Base-by-base conservation (phyloP, 2,888 invertebrate species). In the Lydus trimaculatus region DNA sequence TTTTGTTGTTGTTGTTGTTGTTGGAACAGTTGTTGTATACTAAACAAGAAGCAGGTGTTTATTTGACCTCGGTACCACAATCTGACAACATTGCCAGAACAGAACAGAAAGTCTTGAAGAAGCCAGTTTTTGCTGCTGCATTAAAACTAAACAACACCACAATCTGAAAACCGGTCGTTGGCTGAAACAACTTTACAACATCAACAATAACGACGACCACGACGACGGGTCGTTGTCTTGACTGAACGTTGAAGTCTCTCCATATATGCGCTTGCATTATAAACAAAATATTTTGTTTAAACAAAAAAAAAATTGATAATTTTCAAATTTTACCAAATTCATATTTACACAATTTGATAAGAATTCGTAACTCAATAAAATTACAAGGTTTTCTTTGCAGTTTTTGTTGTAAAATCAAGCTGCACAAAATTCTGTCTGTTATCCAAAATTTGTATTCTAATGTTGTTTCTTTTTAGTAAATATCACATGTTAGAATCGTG, bases 121-220 rank as follows among this genome's bases (percentile, higher is more conserved):
- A 71, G 75, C 73, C 70, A 73, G 74, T 76, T 76, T 76, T 73
- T 75, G 68, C 72, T 75, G 68, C 72, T 69, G 72, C 70, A 66
- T 61, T 71, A 36, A 67, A 76, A 76, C 76, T 73, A 48, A 48
- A 48, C 48, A 20, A 48, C 48, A 43, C 43, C 48, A 43, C 43
- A 20, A 20, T 20, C 48, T 48, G 48, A 48, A 48, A 48, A 48
- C 48, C 48, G 48, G 48, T 48, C 48, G 48, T 48, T 48, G 48
- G 48, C 20, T 48, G 48, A 48, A 48, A 48, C 48, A 48, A 48
- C 48, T 48, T 20, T 48, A 48, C 43, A 17, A 6, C 39, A 43
- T 8, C 20, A 48, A 48, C 48, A 48, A 48, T 15, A 36, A 36
- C 36, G 15, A 36, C 17, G 48, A 48, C 48, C 9, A 48, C 11